A percentile compares a stretch with the other conserved stretches of the same genome.
Evolutionary conservation across 2,797 vertebrate species (phyloP).

Genomic region (Cyclopterus lumpus): DNA sequence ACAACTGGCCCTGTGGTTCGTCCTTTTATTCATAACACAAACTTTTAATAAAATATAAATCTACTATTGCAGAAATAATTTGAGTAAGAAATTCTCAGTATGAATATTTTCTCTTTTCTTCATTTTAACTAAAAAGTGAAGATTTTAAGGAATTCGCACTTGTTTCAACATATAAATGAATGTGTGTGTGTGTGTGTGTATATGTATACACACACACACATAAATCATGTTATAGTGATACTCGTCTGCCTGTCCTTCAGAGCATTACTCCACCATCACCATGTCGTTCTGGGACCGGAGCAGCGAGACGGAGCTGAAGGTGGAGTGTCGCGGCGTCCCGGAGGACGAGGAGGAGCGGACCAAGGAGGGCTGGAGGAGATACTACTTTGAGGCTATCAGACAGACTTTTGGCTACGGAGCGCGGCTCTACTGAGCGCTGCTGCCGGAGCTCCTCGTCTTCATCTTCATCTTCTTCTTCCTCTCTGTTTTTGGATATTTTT

Average conservation of each 20-base stretch:
- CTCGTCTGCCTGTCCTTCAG: constrained; percentile 75
- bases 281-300: constrained; percentile 89
- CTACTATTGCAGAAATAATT: no score
- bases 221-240: no score
- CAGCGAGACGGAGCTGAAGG: constrained; percentile 91
- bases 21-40: neutral
- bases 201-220: no score
- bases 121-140: no score
- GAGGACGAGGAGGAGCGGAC: constrained; percentile 92
- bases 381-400: constrained; percentile 97
- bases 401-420: constrained; percentile 97
- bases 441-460: no score
- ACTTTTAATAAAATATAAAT: no score
- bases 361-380: constrained; percentile 94
- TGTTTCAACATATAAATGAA: no score
- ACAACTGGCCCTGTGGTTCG: constrained; percentile 95
- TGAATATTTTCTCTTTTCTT: no score
- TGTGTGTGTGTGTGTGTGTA: no score
- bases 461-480: neutral
- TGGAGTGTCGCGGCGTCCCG: constrained; percentile 92
- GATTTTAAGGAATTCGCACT: no score
- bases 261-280: constrained; percentile 92
- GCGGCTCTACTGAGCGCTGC: constrained; percentile 87
- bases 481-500: constrained; percentile 14
- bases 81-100: no score